Evolutionary conservation across 2,113 vertebrate genomes (phyloP).

Genomic region (Chloebia gouldiae): DNA sequence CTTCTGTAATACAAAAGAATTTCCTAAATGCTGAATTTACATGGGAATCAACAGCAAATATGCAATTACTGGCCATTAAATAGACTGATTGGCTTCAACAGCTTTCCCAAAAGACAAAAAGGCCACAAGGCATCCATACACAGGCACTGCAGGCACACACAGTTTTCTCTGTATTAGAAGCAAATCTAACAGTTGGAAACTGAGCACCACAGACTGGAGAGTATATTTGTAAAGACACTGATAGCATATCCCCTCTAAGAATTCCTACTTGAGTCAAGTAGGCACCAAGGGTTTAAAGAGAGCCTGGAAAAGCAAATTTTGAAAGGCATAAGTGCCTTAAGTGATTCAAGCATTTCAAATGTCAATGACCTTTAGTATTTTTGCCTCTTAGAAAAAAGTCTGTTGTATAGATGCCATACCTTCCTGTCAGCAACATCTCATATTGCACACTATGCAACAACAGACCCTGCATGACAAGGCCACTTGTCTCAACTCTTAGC

Average conservation of each 20-base stretch:
- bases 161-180: neutral
- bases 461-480: accelerated
- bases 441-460: neutral
- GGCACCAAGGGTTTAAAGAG: neutral
- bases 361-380: neutral
- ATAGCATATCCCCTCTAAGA: neutral
- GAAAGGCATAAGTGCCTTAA: neutral
- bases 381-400: neutral
- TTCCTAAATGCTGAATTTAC: neutral
- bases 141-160: neutral
- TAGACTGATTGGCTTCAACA: neutral
- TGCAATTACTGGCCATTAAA: neutral
- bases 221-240: neutral
- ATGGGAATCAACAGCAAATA: neutral
- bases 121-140: neutral
- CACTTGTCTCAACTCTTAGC: neutral
- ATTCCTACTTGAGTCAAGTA: neutral
- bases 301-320: neutral
- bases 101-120: neutral
- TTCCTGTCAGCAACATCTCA: neutral
- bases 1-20: neutral
- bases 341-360: neutral
- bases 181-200: neutral
- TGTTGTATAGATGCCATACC: neutral
- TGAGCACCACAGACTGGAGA: neutral